Evolutionary conservation across 2,113 vertebrate genomes (phyloP).

Genomic region (Indri indri): DNA sequence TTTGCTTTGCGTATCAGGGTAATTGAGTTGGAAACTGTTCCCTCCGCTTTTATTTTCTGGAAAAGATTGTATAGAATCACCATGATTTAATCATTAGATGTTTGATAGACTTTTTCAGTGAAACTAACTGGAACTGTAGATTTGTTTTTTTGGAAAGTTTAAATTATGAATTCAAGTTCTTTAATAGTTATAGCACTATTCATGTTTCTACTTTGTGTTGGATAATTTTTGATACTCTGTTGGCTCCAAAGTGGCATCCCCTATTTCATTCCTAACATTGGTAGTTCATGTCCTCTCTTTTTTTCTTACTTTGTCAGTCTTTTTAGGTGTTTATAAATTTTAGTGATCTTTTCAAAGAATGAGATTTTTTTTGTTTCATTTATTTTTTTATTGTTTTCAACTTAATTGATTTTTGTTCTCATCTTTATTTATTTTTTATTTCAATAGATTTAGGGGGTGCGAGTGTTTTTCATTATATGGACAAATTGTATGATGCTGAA

Average conservation of each 20-base stretch:
- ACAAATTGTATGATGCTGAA: no score
- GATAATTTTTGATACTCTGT: neutral
- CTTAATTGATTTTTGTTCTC: neutral
- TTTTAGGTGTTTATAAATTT: neutral
- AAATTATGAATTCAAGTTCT: neutral
- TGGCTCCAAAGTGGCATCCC: neutral
- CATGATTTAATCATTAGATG: neutral
- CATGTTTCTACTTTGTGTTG: no score
- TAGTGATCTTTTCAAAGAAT: neutral
- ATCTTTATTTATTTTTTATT: neutral
- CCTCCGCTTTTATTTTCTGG: neutral
- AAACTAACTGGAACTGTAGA: neutral
- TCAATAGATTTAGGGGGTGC: neutral
- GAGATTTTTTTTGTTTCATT: neutral
- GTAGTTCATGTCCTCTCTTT: neutral
- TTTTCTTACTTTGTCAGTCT: neutral
- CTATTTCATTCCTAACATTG: neutral
- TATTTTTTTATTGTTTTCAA: neutral
- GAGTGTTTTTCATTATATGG: no score
- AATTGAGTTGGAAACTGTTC: neutral
- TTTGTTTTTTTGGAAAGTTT: neutral
- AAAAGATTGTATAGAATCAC: neutral
- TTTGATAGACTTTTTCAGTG: neutral
- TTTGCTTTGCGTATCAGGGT: neutral
- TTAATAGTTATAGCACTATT: neutral